Base-by-base conservation (phyloP, 2,888 invertebrate species). In the Mimachlamys varia region DNA sequence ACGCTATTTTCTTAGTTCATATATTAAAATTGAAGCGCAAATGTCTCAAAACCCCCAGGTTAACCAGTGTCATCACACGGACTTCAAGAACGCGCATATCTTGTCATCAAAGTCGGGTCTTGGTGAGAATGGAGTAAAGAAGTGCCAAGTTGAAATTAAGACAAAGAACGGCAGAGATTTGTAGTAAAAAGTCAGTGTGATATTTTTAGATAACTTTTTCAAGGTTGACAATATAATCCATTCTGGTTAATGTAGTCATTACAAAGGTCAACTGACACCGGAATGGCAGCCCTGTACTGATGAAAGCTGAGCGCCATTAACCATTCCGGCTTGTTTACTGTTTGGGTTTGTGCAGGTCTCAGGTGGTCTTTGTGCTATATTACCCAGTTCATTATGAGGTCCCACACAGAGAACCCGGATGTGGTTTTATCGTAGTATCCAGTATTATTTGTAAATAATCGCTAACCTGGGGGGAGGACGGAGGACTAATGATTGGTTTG, bases 141-240 rank as follows among this genome's bases (percentile, higher is more conserved):
- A 27, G 76, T 76, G 27, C 76, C 76, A 76, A 27, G 76, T 33
- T 76, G 76, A 33, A 27, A 76, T 76, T 12, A 76, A 76, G 76
- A 76, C 27, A 76, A 76, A 76, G 76, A 76, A 76, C 27, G 33
- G 27, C 27, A 27, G 10, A 76, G 76, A 76, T 76, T 76, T 76
- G 76, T 33, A 76, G 76, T 76, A 33, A 27, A 76, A 27, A 27
- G 33, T 17, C 76, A 76, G 76, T 12, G 76, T 76, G 76, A 27
- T 76, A 76, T 76, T 76, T 62, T 33, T 76, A 76, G 76, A 76
- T 76, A 22, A 33, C 76, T 27, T 76, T 44, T 76, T 76, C 76
- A 76, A 76, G 27, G 76, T 76, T 76, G 33, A 33, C 33, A 33
- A 76, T 27, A 76, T 27, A 76, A 76, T 76, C 76, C 33, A 33